Conservation (phyloP, 1,140 invertebrate genomes). For the Calosoma granatense region DNA sequence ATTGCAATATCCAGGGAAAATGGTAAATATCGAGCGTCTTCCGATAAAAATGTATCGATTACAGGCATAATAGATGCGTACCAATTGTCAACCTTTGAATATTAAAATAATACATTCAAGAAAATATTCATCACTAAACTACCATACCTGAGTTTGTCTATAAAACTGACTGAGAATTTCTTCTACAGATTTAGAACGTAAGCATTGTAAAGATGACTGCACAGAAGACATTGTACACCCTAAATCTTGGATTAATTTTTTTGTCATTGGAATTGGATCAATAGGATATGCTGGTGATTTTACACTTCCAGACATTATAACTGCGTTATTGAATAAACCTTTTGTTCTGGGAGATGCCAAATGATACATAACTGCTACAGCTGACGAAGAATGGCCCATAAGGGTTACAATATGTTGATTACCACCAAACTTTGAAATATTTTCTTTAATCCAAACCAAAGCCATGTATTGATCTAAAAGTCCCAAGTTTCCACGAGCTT, state of each 20-base stretch:
- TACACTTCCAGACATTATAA: conserved; percentile 63
- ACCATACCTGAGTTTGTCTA: conserved; percentile 42
- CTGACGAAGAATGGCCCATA: conserved; percentile 56
- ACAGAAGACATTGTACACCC: conserved; percentile 36
- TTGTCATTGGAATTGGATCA: conserved; percentile 45
- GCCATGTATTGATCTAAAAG: conserved; percentile 61
- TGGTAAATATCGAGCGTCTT: conserved; percentile 44
- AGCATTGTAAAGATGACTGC: conserved; percentile 43
- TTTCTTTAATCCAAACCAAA: conserved; percentile 58
- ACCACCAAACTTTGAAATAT: conserved; percentile 62
- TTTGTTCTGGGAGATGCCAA: conserved; percentile 47
- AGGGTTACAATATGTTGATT: conserved; percentile 57
- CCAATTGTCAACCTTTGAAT: conserved; percentile 8
- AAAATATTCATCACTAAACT: conserved; percentile 3
- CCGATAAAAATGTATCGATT: conserved; percentile 44
- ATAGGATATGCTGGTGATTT: conserved; percentile 46
- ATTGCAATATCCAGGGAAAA: conserved; percentile 36
- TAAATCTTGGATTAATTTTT: conserved; percentile 41
- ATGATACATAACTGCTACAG: conserved; percentile 47
- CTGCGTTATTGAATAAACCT: conserved; percentile 53
- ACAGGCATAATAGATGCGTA: conserved; percentile 36
- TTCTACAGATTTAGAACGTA: conserved; percentile 44
- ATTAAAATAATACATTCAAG: conserved; percentile 5
- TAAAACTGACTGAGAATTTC: conserved; percentile 48
- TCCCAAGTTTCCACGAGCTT: conserved; percentile 55